Base-by-base conservation (phyloP, 2,888 invertebrate genomes). In the Julus scandinavius region DNA sequence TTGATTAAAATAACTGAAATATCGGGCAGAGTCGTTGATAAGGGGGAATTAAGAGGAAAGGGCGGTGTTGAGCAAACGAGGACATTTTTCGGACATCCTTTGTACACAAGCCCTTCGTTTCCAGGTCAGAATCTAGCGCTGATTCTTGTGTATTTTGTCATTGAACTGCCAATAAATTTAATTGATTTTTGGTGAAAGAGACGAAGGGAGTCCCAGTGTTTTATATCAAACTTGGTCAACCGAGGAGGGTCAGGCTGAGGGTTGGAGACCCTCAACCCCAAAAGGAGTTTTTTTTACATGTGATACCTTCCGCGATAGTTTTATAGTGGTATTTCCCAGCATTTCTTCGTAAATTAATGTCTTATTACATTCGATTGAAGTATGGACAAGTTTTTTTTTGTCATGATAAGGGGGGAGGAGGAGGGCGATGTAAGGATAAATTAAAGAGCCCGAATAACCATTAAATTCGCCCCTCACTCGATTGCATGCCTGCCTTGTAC, bases 141-240 rank as follows among this genome's bases (percentile, higher is more conserved):
- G 63, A 5, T 72, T 72, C 20, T 72, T 72, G 63, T 72, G 63
- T 72, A 72, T 20, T 20, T 72, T 72, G 63, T 72, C 63, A 72
- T 72, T 72, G 63, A 72, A 72, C 63, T 72, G 63, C 63, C 63
- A 72, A 72, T 72, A 72, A 72, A 72, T 20, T 72, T 72, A 72
- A 72, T 72, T 72, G 63, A 72, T 72, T 72, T 72, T 72, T 11
- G 63, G 63, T 20, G 5, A 72, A 20, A 20, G 63, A 58, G n/a
- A n/a, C 2, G n/a, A n/a, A 13, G 63, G 20, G 63, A 72, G 63
- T 0, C 63, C 63, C 63, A 72, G 20, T 72, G 63, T 72, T 20
- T 72, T 72, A 20, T n/a, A 72, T 72, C 63, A 20, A 72, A 72
- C 9, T 72, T 72, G 63, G 29, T 72, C 63, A 72, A 20, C 20